Evolutionary conservation across 2,888 invertebrate species (phyloP).

Genomic region (Nemotelus nigrinus): DNA sequence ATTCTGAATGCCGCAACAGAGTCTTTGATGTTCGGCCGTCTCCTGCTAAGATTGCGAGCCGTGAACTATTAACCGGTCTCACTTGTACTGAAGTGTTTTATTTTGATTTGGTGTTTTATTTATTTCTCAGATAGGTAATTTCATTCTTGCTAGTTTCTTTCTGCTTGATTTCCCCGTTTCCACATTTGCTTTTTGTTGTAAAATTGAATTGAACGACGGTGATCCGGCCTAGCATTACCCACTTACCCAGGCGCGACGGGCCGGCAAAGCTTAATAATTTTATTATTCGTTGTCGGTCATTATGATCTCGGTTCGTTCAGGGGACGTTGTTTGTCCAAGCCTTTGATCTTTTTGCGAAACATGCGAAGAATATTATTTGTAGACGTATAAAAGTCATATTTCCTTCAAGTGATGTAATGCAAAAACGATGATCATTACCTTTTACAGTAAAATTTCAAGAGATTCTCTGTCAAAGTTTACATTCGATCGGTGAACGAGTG

Average conservation of each 20-base stretch:
- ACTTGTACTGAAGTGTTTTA: constrained; percentile 31
- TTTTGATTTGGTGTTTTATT: constrained; percentile 2
- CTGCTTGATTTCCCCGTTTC: constrained; percentile 6
- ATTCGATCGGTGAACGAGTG: no score
- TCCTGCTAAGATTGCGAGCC: constrained; percentile 41
- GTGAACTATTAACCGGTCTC: constrained; percentile 44
- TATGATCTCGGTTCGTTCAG: background rate
- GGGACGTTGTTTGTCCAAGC: constrained; percentile 25
- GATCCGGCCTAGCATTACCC: constrained; percentile 14
- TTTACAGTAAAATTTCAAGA: background rate
- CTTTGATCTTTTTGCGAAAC: constrained; percentile 38
- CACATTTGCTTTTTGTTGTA: background rate
- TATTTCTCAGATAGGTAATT: constrained; percentile 9
- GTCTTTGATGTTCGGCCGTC: constrained; percentile 39
- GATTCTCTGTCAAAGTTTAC: no score
- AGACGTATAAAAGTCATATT: constrained; percentile 14
- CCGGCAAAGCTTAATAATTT: constrained; percentile 32
- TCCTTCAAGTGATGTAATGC: constrained; percentile 22
- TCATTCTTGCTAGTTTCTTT: constrained; percentile 34
- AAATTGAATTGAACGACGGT: constrained; percentile 31
- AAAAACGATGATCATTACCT: constrained; percentile 37
- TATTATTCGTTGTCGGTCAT: constrained; percentile 38
- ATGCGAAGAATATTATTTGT: background rate
- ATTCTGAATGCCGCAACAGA: constrained; percentile 7
- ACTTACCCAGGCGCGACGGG: background rate